Conservation (phyloP, 1,140 invertebrate species). For the Drosophila pseudoobscura region DNA sequence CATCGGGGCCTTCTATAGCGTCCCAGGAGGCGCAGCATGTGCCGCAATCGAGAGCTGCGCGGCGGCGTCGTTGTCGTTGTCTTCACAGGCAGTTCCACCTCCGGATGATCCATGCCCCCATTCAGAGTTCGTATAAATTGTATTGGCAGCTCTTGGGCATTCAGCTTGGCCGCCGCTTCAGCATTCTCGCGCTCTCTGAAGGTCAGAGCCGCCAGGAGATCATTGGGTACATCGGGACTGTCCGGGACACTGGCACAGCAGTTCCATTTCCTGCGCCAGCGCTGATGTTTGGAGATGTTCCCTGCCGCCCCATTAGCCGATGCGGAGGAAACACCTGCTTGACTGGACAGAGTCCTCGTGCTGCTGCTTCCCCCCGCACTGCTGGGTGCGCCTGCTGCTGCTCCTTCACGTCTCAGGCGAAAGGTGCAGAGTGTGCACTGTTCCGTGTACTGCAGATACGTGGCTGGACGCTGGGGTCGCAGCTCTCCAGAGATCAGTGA, state of each 20-base stretch:
- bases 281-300: constrained; percentile 82
- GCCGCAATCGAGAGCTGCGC: constrained; percentile 64
- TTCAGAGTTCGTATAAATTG: constrained; percentile 72
- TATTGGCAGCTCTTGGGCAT: constrained; percentile 69
- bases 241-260: constrained; percentile 85
- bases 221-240: constrained; percentile 84
- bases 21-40: constrained; percentile 77
- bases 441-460: constrained; percentile 77
- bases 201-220: constrained; percentile 67
- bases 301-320: constrained; percentile 43
- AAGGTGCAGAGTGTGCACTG: constrained; percentile 82
- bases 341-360: constrained; percentile 61
- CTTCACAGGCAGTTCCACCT: constrained; percentile 45
- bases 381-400: constrained; percentile 19
- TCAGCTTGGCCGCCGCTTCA: constrained; percentile 50
- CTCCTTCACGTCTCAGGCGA: constrained; percentile 54
- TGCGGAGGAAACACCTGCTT: constrained; percentile 48
- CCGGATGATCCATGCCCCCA: constrained; percentile 36
- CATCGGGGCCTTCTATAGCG: constrained; percentile 71
- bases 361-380: constrained; percentile 56
- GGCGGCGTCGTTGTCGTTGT: constrained; percentile 38
- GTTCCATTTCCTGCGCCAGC: constrained; percentile 85
- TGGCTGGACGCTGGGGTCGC: constrained; percentile 42
- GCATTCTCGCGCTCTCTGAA: constrained; percentile 57
- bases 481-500: constrained; percentile 52